Evolutionary conservation across 2,888 invertebrate genomes (phyloP).

Genomic region (Girardia tigrina): DNA sequence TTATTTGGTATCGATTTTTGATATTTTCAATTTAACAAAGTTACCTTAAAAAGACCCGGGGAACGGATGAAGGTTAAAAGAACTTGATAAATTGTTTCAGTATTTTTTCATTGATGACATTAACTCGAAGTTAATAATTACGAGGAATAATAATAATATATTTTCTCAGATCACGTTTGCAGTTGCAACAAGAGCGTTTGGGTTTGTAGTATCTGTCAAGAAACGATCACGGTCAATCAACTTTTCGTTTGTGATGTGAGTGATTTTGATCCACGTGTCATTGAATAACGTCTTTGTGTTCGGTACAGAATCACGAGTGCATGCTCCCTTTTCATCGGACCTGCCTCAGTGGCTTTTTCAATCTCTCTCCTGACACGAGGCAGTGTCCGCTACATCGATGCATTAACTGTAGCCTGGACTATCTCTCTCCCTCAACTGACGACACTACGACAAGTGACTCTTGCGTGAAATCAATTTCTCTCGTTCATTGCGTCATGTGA

Average conservation of each 20-base stretch:
- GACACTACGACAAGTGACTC: too few species aligned
- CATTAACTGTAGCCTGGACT: neutral
- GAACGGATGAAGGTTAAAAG: too few species aligned
- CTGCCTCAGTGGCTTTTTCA: neutral
- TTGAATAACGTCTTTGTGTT: neutral
- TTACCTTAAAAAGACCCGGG: too few species aligned
- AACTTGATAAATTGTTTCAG: too few species aligned
- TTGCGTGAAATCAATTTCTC: neutral
- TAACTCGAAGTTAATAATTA: neutral
- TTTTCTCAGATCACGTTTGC: neutral
- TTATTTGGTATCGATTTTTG: neutral
- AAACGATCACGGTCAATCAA: neutral
- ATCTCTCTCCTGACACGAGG: neutral
- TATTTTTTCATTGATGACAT: too few species aligned
- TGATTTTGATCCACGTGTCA: neutral
- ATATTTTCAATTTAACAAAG: neutral
- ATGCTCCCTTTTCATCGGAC: neutral
- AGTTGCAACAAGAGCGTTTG: constrained; percentile 10
- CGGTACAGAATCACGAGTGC: neutral
- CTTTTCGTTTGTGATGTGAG: neutral
- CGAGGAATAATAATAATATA: neutral
- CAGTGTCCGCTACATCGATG: neutral
- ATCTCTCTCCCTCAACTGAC: neutral
- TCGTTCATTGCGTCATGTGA: neutral
- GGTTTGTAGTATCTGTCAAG: neutral